phyloP scores from a whole-genome alignment of 1,140 invertebrate species.

The Drosophila azteca region DNA sequence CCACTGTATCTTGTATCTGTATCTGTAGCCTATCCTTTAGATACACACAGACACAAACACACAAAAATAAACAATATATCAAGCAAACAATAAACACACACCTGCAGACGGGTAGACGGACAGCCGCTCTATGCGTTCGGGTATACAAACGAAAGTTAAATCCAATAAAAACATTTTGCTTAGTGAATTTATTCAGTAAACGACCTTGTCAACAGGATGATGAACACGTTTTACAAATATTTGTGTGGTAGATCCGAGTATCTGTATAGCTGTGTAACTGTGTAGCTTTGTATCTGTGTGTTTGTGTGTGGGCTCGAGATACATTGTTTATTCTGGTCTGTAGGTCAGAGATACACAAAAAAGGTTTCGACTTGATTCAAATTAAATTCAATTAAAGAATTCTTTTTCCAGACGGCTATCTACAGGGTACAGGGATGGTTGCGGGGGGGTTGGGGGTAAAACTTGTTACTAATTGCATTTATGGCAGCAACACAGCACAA shows the following conservation, averaged over 20 bases:
- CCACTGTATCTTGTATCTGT: constrained; percentile 5
- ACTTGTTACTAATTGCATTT: constrained; percentile 65
- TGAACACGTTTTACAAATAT: constrained; percentile 77
- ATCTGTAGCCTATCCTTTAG: constrained; percentile 4
- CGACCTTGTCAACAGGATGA: constrained; percentile 76
- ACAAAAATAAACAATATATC: constrained; percentile 15
- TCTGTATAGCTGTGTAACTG: constrained; percentile 5
- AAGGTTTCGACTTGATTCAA: constrained; percentile 30
- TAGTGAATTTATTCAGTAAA: constrained; percentile 76
- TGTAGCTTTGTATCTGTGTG: constrained; percentile 14
- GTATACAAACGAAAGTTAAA: constrained; percentile 69
- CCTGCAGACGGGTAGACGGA: background rate
- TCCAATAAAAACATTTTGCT: constrained; percentile 76
- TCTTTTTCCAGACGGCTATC: background rate
- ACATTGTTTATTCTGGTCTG: constrained; percentile 49
- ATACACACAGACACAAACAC: constrained; percentile 7
- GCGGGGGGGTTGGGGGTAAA: background rate
- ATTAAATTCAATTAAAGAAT: constrained; percentile 60
- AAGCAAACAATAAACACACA: constrained; percentile 27
- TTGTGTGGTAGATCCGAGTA: constrained; percentile 19
- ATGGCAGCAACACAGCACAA: constrained; percentile 36
- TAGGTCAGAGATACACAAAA: constrained; percentile 5
- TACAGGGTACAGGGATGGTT: too few relatives aligned
- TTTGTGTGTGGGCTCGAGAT: constrained; percentile 1
- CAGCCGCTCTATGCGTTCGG: constrained; percentile 6